These are phyloP conservation scores for Megamerina dolium DNA, from an alignment of 2,888 invertebrate species.

Conservation along the genomic window DNA sequence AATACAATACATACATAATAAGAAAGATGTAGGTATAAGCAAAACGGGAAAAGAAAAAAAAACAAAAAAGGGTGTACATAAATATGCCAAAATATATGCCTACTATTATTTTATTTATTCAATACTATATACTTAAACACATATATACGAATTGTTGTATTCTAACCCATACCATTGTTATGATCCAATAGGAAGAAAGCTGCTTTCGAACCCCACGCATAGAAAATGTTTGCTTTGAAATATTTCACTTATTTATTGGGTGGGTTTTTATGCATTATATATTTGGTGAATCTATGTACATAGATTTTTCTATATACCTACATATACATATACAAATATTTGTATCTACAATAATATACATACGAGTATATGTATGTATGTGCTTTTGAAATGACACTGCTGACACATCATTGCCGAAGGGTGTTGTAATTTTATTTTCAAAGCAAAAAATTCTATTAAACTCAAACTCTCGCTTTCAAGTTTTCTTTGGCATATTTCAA, in stretches of 20 bases:
- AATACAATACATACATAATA: too few species aligned
- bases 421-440: conserved; percentile 40
- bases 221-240: too few species aligned
- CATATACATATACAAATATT: conserved; percentile 8
- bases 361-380: too few species aligned
- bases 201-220: conserved; percentile 43
- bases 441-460: conserved; percentile 20
- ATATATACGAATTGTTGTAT: conserved; percentile 30
- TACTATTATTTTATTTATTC: background rate
- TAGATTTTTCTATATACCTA: conserved; percentile 17
- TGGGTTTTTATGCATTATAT: too few species aligned
- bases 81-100: conserved; percentile 3
- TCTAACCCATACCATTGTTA: conserved; percentile 39
- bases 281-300: too few species aligned
- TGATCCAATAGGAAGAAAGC: conserved; percentile 43
- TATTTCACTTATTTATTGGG: too few species aligned
- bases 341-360: conserved; percentile 7
- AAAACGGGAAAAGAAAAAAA: too few species aligned
- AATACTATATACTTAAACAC: conserved; percentile 8
- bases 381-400: too few species aligned
- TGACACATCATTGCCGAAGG: conserved; percentile 33
- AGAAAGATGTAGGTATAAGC: too few species aligned
- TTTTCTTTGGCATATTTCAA: too few species aligned
- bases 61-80: too few species aligned
- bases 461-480: too few species aligned